phyloP scores from a whole-genome alignment of 92 coral and sea anemone genomes.

The Galaxea fascicularis region DNA sequence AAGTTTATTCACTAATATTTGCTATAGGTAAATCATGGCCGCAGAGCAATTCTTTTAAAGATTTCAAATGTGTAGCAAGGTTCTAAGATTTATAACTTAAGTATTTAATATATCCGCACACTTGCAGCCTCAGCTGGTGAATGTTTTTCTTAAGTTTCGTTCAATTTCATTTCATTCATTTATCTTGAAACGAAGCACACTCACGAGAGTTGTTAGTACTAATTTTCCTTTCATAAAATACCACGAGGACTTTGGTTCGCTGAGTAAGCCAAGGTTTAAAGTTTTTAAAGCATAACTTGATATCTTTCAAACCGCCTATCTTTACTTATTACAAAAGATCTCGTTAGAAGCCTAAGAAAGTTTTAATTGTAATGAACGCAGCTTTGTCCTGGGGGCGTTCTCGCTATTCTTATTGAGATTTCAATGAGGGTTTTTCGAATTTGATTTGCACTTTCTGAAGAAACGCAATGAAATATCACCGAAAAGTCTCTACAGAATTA shows the following conservation, averaged over 20 bases:
- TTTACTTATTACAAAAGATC: constrained; percentile 18
- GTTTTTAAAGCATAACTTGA: background rate
- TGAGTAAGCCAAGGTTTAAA: background rate
- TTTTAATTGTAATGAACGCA: constrained; percentile 48
- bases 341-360: constrained; percentile 38
- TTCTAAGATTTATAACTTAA: constrained; percentile 12
- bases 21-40: background rate
- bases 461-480: background rate
- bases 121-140: background rate
- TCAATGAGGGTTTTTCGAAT: constrained; percentile 12
- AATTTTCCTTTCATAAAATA: background rate
- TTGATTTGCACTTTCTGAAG: background rate
- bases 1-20: constrained; percentile 25
- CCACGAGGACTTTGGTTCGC: background rate
- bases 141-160: constrained; percentile 29
- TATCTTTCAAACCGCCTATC: constrained; percentile 23
- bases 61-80: constrained; percentile 13
- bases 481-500: background rate
- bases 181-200: background rate
- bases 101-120: constrained; percentile 38
- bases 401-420: constrained; percentile 27
- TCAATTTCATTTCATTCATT: constrained; percentile 21
- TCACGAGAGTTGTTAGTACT: constrained; percentile 1
- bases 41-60: constrained; percentile 15
- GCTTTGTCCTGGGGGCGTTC: constrained; percentile 35